phyloP scores from a whole-genome alignment of 2,888 invertebrate species.

The Prenolepis imparis region DNA sequence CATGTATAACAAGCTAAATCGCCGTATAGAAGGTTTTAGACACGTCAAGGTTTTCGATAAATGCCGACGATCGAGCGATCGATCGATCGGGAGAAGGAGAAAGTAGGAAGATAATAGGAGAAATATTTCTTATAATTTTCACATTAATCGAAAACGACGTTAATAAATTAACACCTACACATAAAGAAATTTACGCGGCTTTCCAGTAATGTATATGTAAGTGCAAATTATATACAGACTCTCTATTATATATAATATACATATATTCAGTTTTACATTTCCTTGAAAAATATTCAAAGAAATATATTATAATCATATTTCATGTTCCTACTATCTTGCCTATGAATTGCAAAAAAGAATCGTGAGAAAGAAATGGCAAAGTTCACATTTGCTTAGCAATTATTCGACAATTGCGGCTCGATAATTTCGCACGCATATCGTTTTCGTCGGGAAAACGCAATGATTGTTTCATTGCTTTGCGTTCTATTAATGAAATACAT shows the following conservation, averaged over 20 bases:
- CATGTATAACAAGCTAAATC: slow-evolving; percentile 12
- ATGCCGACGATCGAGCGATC: background rate
- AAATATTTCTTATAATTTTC: slow-evolving; percentile 12
- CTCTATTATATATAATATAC: background rate
- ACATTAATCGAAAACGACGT: slow-evolving; percentile 1
- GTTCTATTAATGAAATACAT: background rate
- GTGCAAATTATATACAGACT: background rate
- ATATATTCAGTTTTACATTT: background rate
- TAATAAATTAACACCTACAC: background rate
- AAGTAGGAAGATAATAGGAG: slow-evolving; percentile 12
- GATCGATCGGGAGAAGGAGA: slow-evolving; percentile 16
- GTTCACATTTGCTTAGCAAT: background rate
- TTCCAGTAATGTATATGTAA: background rate
- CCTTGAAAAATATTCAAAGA: background rate
- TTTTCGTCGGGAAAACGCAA: slow-evolving; percentile 35
- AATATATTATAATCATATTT: background rate
- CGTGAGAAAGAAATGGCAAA: background rate
- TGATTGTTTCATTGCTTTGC: slow-evolving; percentile 9
- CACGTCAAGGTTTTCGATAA: background rate
- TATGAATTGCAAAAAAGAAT: background rate
- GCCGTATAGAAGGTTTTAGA: background rate
- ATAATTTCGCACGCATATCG: slow-evolving; percentile 55
- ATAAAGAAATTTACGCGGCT: slow-evolving; percentile 26
- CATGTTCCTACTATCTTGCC: background rate
- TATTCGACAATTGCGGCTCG: slow-evolving; percentile 34